These are phyloP conservation scores for Gulo gulo DNA, from an alignment of 2,113 vertebrate genomes.

Conservation along the genomic window DNA sequence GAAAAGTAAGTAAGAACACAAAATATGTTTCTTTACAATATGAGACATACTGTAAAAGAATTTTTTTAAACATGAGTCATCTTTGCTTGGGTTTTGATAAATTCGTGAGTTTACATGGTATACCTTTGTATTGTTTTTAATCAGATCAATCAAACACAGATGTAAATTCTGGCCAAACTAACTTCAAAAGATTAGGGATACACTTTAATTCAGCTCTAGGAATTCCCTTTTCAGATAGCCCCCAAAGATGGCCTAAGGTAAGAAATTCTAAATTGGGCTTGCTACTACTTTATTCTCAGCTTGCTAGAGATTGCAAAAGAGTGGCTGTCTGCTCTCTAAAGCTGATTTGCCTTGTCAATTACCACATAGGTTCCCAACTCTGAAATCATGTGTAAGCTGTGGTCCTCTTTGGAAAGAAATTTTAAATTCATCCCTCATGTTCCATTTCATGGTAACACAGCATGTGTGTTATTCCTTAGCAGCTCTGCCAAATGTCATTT, in stretches of 20 bases:
- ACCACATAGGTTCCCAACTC: background rate
- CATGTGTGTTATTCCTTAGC: background rate
- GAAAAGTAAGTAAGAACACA: background rate
- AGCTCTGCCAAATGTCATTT: background rate
- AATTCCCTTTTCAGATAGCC: background rate
- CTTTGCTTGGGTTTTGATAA: background rate
- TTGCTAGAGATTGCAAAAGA: background rate
- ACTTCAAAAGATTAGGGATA: background rate
- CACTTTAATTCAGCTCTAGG: background rate
- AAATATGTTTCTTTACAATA: background rate
- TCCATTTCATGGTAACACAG: background rate
- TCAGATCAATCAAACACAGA: background rate
- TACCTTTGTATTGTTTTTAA: background rate
- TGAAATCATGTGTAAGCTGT: background rate
- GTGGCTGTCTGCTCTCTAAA: background rate
- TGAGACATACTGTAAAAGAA: background rate
- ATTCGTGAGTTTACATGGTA: background rate
- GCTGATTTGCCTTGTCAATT: background rate
- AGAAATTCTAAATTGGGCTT: background rate
- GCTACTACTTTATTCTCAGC: background rate
- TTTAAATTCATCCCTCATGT: background rate
- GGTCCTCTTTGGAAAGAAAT: background rate
- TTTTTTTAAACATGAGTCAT: constrained; percentile 22
- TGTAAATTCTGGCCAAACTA: constrained; percentile 2
- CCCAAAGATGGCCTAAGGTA: background rate